Evolutionary conservation across 2,113 vertebrate species (phyloP).

Genomic region (Eptesicus fuscus): DNA sequence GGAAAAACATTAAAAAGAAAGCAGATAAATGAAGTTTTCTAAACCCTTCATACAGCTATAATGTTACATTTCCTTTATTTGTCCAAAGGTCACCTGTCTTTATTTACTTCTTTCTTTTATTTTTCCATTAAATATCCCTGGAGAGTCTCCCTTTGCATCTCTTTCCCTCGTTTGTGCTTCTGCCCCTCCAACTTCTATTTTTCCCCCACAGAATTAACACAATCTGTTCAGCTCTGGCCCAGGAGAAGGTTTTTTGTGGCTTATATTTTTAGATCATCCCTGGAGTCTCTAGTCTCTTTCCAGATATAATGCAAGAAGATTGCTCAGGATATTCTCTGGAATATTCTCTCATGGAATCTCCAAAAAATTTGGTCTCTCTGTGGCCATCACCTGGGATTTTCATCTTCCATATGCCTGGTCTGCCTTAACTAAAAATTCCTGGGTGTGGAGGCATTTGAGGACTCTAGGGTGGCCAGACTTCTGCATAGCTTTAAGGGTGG

Average conservation of each 20-base stretch:
- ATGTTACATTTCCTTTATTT: neutral
- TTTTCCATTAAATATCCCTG: neutral
- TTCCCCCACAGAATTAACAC: neutral
- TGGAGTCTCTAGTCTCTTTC: neutral
- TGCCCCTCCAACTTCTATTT: neutral
- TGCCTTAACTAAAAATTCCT: neutral
- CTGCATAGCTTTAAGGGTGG: neutral
- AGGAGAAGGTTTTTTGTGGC: neutral
- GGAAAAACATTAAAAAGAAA: neutral
- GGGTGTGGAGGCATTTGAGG: neutral
- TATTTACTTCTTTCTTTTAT: neutral
- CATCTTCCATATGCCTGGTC: neutral
- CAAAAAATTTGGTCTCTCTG: neutral
- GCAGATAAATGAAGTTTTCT: neutral
- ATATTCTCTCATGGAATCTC: neutral
- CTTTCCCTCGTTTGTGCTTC: neutral
- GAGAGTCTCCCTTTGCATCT: neutral
- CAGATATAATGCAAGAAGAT: neutral
- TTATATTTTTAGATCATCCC: neutral
- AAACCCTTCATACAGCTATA: neutral
- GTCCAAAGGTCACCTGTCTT: neutral
- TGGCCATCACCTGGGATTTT: neutral
- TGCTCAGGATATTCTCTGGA: neutral
- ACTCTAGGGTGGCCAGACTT: neutral
- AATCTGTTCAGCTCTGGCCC: neutral